A percentile compares a stretch with the other conserved stretches of the same genome.
Evolutionary conservation across 2,113 vertebrate species (phyloP).

Genomic region (Petaurus breviceps): DNA sequence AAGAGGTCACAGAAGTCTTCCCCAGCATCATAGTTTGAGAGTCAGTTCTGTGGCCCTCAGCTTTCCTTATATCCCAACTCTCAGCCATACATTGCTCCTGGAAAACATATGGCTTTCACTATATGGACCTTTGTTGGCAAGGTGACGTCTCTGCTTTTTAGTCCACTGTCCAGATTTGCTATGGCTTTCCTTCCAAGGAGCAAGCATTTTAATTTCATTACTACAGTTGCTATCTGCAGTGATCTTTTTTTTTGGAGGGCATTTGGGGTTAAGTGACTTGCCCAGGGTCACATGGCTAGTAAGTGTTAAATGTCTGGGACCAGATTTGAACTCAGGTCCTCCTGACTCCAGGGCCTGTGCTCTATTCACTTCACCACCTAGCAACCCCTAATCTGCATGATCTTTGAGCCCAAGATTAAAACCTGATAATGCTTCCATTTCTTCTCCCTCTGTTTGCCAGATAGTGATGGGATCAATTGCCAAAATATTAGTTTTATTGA

Average conservation of each 20-base stretch:
- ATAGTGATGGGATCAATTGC: neutral
- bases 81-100: neutral
- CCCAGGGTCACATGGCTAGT: no score
- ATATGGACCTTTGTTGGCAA: neutral
- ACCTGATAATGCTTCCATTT: neutral
- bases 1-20: neutral
- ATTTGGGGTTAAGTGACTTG: no score
- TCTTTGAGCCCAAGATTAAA: neutral
- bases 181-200: neutral
- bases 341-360: no score
- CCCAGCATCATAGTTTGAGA: neutral
- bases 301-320: no score
- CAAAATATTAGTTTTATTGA: neutral
- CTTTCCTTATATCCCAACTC: neutral
- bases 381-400: no score
- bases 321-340: no score
- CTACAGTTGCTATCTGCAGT: neutral
- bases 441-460: neutral
- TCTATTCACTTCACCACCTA: no score
- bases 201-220: neutral
- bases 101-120: neutral
- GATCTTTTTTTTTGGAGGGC: no score
- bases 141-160: neutral
- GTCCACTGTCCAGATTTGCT: neutral
- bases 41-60: neutral